A percentile compares a stretch with the other conserved stretches of the same genome.
Evolutionary conservation across 2,113 vertebrate species (phyloP).

Genomic region (Poecile atricapillus): DNA sequence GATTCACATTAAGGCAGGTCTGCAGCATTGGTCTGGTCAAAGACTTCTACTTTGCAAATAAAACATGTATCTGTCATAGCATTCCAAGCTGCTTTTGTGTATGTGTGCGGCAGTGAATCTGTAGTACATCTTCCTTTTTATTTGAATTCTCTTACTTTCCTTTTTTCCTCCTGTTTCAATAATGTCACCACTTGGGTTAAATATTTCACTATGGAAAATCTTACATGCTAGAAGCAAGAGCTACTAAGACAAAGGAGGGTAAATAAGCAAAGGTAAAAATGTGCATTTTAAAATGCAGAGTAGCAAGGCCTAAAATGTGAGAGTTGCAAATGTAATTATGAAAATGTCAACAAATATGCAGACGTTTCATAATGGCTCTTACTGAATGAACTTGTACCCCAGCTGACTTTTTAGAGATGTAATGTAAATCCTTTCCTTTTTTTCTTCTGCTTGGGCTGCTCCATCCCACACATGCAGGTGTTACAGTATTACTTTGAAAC

Average conservation of each 20-base stretch:
- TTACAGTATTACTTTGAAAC: not conserved
- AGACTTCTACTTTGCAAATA: not conserved
- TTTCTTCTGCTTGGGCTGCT: not conserved
- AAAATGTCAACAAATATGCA: not conserved
- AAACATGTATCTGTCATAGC: not conserved
- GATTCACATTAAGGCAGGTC: not conserved
- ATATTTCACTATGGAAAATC: not conserved
- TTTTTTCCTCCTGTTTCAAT: not conserved
- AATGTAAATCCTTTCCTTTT: not conserved
- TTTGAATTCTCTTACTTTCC: not conserved
- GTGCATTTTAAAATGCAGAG: not conserved
- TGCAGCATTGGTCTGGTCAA: not conserved
- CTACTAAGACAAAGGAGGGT: not conserved
- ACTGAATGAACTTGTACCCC: not conserved
- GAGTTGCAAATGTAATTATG: not conserved
- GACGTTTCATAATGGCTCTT: not conserved
- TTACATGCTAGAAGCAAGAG: not conserved
- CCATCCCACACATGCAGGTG: not conserved
- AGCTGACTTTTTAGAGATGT: not conserved
- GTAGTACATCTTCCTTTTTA: not conserved
- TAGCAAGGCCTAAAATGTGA: not conserved
- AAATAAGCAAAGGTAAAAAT: not conserved
- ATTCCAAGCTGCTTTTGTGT: not conserved
- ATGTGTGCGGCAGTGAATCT: not conserved
- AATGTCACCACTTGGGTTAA: not conserved